Conservation (phyloP, 2,888 invertebrate genomes). For the Thereva unica region DNA sequence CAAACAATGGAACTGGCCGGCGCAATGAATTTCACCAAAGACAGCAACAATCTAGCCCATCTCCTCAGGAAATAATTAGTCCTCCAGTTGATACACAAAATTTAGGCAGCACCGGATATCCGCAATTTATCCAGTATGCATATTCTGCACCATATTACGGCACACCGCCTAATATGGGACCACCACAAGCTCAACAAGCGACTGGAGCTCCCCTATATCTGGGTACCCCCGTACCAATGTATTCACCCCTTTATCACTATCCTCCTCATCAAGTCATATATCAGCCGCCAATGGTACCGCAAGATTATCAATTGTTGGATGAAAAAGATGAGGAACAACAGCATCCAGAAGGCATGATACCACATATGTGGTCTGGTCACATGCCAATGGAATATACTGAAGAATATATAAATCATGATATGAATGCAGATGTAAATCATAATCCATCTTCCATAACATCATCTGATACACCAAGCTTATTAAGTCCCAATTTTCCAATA, state of each 20-base stretch:
- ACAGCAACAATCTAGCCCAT: conserved; percentile 45
- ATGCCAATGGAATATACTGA: conserved; percentile 51
- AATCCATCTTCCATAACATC: conserved; percentile 52
- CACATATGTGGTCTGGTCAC: conserved; percentile 48
- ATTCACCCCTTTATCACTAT: conserved; percentile 51
- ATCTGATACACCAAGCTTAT: conserved; percentile 54
- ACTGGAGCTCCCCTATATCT: conserved; percentile 53
- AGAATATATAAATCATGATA: conserved; percentile 48
- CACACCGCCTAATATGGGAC: conserved; percentile 49
- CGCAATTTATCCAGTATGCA: conserved; percentile 44
- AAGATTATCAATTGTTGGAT: conserved; percentile 52
- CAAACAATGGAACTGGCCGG: conserved; percentile 48
- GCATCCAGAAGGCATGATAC: conserved; percentile 25
- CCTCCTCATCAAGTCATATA: conserved; percentile 47
- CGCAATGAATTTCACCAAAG: conserved; percentile 53
- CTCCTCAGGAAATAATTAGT: conserved; percentile 46
- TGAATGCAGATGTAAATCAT: conserved; percentile 53
- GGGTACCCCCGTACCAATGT: conserved; percentile 49
- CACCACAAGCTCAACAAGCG: conserved; percentile 55
- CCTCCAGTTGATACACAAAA: conserved; percentile 45
- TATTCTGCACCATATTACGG: conserved; percentile 48
- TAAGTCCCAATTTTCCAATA: conserved; percentile 50
- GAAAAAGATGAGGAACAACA: conserved; percentile 51
- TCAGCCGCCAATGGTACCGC: conserved; percentile 49
- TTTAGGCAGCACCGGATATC: conserved; percentile 35